Base-by-base conservation (phyloP, 1,140 invertebrate species). In the Solen grandis region DNA sequence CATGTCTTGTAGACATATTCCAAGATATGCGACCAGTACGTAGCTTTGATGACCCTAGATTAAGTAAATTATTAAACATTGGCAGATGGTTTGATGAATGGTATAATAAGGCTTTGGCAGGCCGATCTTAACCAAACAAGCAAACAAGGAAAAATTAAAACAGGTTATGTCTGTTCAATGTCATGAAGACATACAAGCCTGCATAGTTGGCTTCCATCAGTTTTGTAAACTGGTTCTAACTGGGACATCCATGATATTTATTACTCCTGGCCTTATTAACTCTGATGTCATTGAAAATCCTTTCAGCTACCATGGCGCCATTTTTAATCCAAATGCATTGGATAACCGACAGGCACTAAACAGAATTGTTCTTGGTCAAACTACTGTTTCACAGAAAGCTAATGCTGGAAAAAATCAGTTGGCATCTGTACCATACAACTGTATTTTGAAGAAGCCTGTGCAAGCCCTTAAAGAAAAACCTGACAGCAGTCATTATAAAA, bases 201-300 rank as follows among this genome's bases (percentile, higher is more conserved):
- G 69, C 22, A 2, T 77, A 5, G 14, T 65, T 29, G 73, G 78
- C 33, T 82, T 84, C 27, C 2, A 50, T 1, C 25, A 59, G 25
- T 41, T 81, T 38, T 77, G 62, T 38, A 36, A 35, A 22, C 27
- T 27, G 19, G 31, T 65, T 2, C 14, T 63, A 19, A 65, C 38
- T 25, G 19, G 25, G 14, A 2, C 14, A 25, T 35, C 54, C 0
- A 1, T 22, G 10, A 41, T 66, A 0, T 36, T 14, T 68, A 27
- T 80, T 2, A 62, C 41, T 57, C 82, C 82, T 38, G 59, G 27
- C 35, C 33, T 72, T 1, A 59, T 83, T 31, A 83, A 84, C 35
- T 75, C 80, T 14, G 82, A 84, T 41, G 55, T 75, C 8, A 38
- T 84, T 36, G 77, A 84, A 70, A 84, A 84, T 35, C 33, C 27